phyloP scores from a whole-genome alignment of 2,888 invertebrate genomes.

The Rhimphoctona megacephalus region DNA sequence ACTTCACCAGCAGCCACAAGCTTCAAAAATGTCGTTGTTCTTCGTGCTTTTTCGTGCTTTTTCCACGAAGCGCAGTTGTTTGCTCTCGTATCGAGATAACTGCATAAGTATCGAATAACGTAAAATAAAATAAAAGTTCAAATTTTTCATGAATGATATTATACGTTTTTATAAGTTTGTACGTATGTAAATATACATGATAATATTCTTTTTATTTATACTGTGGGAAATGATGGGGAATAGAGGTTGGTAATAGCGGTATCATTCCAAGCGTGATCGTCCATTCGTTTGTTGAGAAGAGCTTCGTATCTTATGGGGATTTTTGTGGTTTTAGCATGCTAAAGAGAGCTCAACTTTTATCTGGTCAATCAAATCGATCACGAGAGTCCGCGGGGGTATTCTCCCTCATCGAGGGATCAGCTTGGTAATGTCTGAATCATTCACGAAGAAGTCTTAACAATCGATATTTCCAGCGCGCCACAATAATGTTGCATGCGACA shows the following conservation, averaged over 20 bases:
- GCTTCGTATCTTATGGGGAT: background rate
- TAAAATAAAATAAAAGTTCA: background rate
- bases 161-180: background rate
- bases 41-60: background rate
- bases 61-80: background rate
- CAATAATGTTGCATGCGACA: background rate
- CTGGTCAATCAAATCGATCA: conserved; percentile 42
- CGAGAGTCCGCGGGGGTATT: background rate
- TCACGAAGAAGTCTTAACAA: background rate
- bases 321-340: conserved; percentile 27
- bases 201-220: conserved; percentile 8
- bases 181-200: background rate
- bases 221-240: background rate
- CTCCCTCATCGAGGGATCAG: conserved; percentile 17
- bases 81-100: background rate
- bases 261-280: background rate
- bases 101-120: background rate
- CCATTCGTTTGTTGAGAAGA: background rate
- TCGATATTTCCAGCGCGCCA: background rate
- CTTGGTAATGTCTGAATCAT: background rate
- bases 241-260: background rate
- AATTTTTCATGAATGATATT: background rate
- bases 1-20: conserved; percentile 20
- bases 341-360: conserved; percentile 44
- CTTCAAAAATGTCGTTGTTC: conserved; percentile 4